Percentiles rank a stretch among this genome's conserved stretches.
Conservation (phyloP, 1,140 invertebrate species). For the Xylocopa sonorina region DNA sequence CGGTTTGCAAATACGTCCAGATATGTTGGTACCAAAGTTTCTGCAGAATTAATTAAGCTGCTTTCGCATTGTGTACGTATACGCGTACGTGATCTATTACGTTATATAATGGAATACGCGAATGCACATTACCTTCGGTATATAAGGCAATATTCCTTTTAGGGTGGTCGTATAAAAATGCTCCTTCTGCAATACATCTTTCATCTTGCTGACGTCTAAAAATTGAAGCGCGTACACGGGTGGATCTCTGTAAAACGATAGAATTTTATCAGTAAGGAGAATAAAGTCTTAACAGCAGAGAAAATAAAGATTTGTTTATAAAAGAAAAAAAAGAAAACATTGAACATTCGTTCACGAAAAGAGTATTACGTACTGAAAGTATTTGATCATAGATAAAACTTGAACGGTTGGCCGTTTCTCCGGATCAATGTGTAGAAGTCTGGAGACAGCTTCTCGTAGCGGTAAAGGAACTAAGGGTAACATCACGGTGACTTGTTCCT, state of each 20-base stretch:
- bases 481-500: slow-evolving; percentile 90
- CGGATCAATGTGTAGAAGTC: slow-evolving; percentile 91
- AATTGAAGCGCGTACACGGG: slow-evolving; percentile 94
- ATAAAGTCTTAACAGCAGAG: too few species aligned
- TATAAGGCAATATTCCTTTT: slow-evolving; percentile 92
- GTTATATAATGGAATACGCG: not conserved
- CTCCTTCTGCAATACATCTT: slow-evolving; percentile 92
- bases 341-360: too few species aligned
- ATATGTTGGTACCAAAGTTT: slow-evolving; percentile 98
- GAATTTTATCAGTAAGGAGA: too few species aligned
- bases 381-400: slow-evolving; percentile 92
- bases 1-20: slow-evolving; percentile 93
- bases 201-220: slow-evolving; percentile 96
- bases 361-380: slow-evolving; percentile 87
- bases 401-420: slow-evolving; percentile 93
- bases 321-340: too few species aligned
- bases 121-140: slow-evolving; percentile 89
- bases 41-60: slow-evolving; percentile 82
- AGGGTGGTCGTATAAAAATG: slow-evolving; percentile 94
- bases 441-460: slow-evolving; percentile 93
- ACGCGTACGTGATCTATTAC: not conserved
- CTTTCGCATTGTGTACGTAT: not conserved
- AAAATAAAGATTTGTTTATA: too few species aligned
- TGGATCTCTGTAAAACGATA: slow-evolving; percentile 87
- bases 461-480: slow-evolving; percentile 90